These are phyloP conservation scores for Ostrea denselamellosa DNA, from an alignment of 1,140 invertebrate genomes.

Conservation along the genomic window DNA sequence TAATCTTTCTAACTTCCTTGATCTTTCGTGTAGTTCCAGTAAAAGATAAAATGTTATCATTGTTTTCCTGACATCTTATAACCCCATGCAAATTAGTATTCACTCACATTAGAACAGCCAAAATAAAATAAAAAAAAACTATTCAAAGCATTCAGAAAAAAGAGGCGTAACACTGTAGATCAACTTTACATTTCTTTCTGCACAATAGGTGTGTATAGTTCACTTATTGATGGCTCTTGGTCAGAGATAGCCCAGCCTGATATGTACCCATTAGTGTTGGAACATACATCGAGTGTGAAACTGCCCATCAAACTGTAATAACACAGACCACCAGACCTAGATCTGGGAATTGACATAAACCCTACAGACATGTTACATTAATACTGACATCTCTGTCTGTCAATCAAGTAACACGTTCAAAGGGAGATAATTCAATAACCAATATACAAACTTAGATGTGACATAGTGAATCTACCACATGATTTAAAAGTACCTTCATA, in stretches of 20 bases:
- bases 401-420: neutral
- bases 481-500: too few species aligned
- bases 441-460: neutral
- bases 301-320: conserved; percentile 16
- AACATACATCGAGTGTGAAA: conserved; percentile 24
- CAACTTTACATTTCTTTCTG: neutral
- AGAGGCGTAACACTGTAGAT: neutral
- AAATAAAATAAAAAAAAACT: neutral
- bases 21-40: conserved; percentile 7
- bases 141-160: neutral
- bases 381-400: conserved; percentile 2
- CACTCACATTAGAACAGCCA: neutral
- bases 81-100: conserved; percentile 18
- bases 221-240: neutral
- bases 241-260: conserved; percentile 7
- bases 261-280: conserved; percentile 33
- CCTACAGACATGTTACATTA: conserved; percentile 35
- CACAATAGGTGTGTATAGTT: neutral
- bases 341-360: conserved; percentile 14
- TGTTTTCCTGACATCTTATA: conserved; percentile 5
- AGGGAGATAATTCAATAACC: conserved; percentile 35
- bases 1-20: conserved; percentile 10
- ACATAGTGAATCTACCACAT: too few species aligned
- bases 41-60: conserved; percentile 15
- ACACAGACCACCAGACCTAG: conserved; percentile 27